Evolutionary conservation across 2,113 vertebrate species (phyloP), one percentile per base, ranked within the genome.

Genomic region (Gasterosteus aculeatus): DNA sequence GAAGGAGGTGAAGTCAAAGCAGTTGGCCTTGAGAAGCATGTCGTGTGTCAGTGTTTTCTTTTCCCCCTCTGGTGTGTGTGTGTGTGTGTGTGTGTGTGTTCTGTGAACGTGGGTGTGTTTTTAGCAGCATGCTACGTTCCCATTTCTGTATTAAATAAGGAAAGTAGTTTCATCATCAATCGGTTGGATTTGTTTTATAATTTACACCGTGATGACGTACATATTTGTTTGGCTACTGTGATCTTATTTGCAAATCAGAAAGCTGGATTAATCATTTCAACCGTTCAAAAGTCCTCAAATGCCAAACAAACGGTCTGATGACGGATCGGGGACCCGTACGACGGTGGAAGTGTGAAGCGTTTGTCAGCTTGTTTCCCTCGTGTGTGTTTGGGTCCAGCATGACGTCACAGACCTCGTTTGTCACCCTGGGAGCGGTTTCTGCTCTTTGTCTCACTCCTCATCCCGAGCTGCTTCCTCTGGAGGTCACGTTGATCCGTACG

Each of bases 1-100:
- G 10, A 61, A 69, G 10, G 64, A 82, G 80, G 88, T 89, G 84
- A 86, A 85, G 85, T 83, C 82, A 75, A 77, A 89, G 88, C 84
- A 80, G 72, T 82, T 84, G 82, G 84, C 87, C 76, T 83, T 87
- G 69, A 80, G 63, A 61, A 65, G 85, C 84, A 82, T 82, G 86
- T 75, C n/a, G 33, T 19, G 26, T 61, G 33, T 58, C 1, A 33
- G 51, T 72, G 39, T 49, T 44, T 72, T 54, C 10, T 19, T 29
- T 72, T 56, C 3, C 10, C 14, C 29, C 5, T 7, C 10, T 31
- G 1, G n/a, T n/a, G 9, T 75, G 2, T 59, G 12, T 83, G 19
- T 49, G 15, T 33, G 15, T 82, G 63, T 84, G 79, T 44, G 60
- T 58, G 41, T 78, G 74, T 51, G 62, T 56, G 31, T 73, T 68